Evolutionary conservation across 2,113 vertebrate genomes (phyloP).

Genomic region (Gymnocephalus cernua): DNA sequence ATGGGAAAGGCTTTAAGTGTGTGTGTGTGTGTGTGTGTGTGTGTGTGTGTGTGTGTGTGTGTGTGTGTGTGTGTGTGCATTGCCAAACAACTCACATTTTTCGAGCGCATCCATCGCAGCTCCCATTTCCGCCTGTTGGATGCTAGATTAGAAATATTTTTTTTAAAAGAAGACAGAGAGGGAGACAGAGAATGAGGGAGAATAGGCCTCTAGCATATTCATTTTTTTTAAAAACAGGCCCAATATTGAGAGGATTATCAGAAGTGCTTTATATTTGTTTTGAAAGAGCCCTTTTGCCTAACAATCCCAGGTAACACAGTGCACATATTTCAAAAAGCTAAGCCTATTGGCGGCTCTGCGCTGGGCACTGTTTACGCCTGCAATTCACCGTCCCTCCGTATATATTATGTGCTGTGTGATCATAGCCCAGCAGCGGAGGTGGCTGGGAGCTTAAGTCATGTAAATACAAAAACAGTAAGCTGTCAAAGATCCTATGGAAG

Average conservation of each 20-base stretch:
- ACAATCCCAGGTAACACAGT: constrained; percentile 71
- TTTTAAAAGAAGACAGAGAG: constrained; percentile 38
- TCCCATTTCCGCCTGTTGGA: constrained; percentile 99
- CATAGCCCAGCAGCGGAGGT: constrained; percentile 47
- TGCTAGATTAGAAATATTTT: constrained; percentile 84
- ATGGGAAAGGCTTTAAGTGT: constrained; percentile 57
- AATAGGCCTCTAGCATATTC: constrained; percentile 68
- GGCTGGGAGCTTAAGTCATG: constrained; percentile 71
- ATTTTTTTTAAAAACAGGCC: constrained; percentile 30
- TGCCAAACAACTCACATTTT: constrained; percentile 92
- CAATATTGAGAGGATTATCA: constrained; percentile 68
- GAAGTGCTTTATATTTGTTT: constrained; percentile 65
- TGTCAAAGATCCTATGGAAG: constrained; percentile 66
- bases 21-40: constrained; percentile 22
- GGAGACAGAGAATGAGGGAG: constrained; percentile 18
- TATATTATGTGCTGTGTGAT: constrained; percentile 62
- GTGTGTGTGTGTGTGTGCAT: not conserved
- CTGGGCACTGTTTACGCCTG: constrained; percentile 57
- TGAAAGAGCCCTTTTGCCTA: constrained; percentile 51
- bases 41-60: constrained; percentile 13
- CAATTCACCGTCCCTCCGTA: constrained; percentile 38
- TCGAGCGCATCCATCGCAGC: constrained; percentile 98
- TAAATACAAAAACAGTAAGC: constrained; percentile 76
- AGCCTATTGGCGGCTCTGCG: constrained; percentile 53
- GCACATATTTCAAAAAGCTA: constrained; percentile 66